Percentiles rank a stretch among this genome's conserved stretches.
Conservation (phyloP, 1,140 invertebrate genomes). For the Drosophila lowei region DNA sequence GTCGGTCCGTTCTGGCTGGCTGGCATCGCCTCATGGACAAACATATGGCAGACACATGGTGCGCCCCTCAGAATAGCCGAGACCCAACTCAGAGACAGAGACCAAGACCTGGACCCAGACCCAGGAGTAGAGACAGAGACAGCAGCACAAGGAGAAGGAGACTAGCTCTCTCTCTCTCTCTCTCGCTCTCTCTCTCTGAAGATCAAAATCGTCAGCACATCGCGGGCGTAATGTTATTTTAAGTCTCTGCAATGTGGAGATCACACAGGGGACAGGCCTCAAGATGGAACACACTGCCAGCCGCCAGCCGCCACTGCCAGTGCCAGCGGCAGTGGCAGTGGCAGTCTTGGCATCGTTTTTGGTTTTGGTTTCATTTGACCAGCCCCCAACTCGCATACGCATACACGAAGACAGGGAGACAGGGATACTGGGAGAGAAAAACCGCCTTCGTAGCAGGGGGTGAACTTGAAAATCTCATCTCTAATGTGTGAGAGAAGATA, state of each 20-base stretch:
- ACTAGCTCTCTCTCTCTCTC: no score
- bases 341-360: slow-evolving; percentile 23
- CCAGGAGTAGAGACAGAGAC: slow-evolving; percentile 6
- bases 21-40: slow-evolving; percentile 70
- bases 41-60: slow-evolving; percentile 73
- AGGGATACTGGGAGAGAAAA: background rate
- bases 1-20: slow-evolving; percentile 52
- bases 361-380: slow-evolving; percentile 43
- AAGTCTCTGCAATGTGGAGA: slow-evolving; percentile 35
- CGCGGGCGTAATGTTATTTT: slow-evolving; percentile 56
- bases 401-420: background rate
- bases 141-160: no score
- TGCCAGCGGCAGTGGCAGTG: slow-evolving; percentile 11
- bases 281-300: slow-evolving; percentile 41
- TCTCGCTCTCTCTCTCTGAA: slow-evolving; percentile 2
- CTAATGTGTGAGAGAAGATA: slow-evolving; percentile 48
- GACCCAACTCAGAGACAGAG: slow-evolving; percentile 25
- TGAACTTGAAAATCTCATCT: slow-evolving; percentile 72
- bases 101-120: slow-evolving; percentile 32
- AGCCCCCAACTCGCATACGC: slow-evolving; percentile 8
- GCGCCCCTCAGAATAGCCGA: slow-evolving; percentile 31
- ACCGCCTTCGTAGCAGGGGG: slow-evolving; percentile 57
- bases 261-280: slow-evolving; percentile 6
- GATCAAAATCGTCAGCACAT: slow-evolving; percentile 16
- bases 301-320: slow-evolving; percentile 24